A percentile compares a stretch with the other conserved stretches of the same genome.
phyloP scores from a whole-genome alignment of 2,113 vertebrate genomes.

The Colinus virginianus region DNA sequence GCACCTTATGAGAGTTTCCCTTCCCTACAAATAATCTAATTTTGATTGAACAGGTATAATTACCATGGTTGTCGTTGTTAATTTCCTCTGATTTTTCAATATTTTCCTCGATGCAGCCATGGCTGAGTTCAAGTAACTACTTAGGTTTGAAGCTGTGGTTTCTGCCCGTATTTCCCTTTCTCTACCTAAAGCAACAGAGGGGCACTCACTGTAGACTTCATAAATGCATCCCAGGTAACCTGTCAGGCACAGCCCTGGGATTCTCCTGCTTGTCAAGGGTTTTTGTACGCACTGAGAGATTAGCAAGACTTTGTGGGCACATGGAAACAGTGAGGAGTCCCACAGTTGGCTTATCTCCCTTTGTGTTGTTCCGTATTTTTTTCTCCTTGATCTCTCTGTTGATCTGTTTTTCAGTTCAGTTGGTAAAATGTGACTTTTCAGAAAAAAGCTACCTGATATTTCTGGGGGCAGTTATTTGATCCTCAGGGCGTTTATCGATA shows the following conservation, averaged over 20 bases:
- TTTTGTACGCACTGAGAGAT: neutral
- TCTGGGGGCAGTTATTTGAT: neutral
- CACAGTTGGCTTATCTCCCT: neutral
- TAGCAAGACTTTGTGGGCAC: neutral
- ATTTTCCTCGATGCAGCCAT: neutral
- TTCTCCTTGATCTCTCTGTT: neutral
- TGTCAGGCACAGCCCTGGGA: neutral
- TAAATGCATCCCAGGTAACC: neutral
- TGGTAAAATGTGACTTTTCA: neutral
- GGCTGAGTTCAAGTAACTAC: neutral
- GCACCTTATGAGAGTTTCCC: neutral
- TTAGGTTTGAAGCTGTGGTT: neutral
- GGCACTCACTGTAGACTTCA: rapidly evolving
- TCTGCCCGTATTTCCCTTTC: rapidly evolving
- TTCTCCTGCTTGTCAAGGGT: neutral
- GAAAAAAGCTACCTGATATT: neutral
- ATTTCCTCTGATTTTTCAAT: neutral
- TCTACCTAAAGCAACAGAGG: neutral
- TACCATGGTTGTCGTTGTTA: rapidly evolving
- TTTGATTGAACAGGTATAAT: neutral
- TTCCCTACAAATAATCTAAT: neutral
- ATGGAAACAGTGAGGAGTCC: neutral
- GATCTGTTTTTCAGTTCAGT: neutral
- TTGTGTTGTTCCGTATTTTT: neutral
- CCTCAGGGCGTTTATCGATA: neutral